Conservation (phyloP, 2,113 vertebrate genomes). For the Saccopteryx leptura region DNA sequence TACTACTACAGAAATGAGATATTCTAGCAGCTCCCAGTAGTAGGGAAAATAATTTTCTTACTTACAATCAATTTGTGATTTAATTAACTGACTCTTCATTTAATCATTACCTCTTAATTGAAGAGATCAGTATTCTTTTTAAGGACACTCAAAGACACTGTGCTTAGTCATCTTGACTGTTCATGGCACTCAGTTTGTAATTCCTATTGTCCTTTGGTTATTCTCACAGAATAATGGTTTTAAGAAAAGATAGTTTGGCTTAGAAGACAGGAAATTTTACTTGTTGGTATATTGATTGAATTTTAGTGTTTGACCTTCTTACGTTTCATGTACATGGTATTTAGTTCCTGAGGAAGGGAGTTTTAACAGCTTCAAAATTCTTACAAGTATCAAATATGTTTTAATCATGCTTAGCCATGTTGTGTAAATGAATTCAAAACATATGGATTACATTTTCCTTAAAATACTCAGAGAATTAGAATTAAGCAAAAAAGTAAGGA, state of each 20-base stretch:
- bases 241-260: not conserved
- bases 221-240: not conserved
- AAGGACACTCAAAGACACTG: not conserved
- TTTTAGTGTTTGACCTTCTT: not conserved
- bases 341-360: constrained; percentile 33
- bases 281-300: not conserved
- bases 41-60: not conserved
- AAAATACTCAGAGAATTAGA: constrained; percentile 57
- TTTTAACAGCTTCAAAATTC: constrained; percentile 16
- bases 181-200: not conserved
- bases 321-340: not conserved
- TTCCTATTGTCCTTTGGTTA: not conserved
- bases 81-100: not conserved
- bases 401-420: not conserved
- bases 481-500: constrained; percentile 20
- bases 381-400: constrained; percentile 32
- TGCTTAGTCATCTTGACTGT: not conserved
- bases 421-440: constrained; percentile 45
- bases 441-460: constrained; percentile 58
- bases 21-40: not conserved
- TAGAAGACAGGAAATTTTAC: not conserved
- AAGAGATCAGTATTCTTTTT: not conserved
- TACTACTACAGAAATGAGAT: not conserved
- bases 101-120: not conserved
- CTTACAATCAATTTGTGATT: not conserved